Evolutionary conservation across 2,797 vertebrate genomes (phyloP).

Genomic region (Hipposideros larvatus): DNA sequence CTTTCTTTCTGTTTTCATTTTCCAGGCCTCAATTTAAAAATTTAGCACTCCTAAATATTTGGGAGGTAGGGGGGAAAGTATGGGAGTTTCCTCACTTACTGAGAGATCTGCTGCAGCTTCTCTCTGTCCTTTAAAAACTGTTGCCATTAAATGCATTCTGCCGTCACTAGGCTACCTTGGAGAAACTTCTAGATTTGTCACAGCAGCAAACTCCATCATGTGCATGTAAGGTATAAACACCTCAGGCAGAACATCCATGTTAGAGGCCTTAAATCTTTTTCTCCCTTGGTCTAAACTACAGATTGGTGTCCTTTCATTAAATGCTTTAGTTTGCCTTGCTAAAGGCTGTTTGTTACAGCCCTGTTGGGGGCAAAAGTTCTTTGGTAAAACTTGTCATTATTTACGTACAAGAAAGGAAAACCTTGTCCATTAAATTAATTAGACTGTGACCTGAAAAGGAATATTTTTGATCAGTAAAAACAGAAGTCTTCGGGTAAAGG

Average conservation of each 20-base stretch:
- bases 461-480: slow-evolving; percentile 87
- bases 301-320: slow-evolving; percentile 22
- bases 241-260: slow-evolving; percentile 20
- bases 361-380: slow-evolving; percentile 81
- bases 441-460: slow-evolving; percentile 85
- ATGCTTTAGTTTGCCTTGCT: slow-evolving; percentile 77
- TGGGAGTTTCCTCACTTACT: neutral
- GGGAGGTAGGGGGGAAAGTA: no score
- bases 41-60: neutral
- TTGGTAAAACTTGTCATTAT: slow-evolving; percentile 84
- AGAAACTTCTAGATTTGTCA: slow-evolving; percentile 74
- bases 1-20: slow-evolving; percentile 22
- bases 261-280: slow-evolving; percentile 30
- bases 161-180: slow-evolving; percentile 55
- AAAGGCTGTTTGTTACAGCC: slow-evolving; percentile 81
- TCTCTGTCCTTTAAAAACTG: neutral
- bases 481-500: slow-evolving; percentile 83
- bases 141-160: neutral
- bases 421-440: slow-evolving; percentile 88
- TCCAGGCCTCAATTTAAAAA: neutral
- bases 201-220: slow-evolving; percentile 35
- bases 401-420: slow-evolving; percentile 81
- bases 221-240: slow-evolving; percentile 51
- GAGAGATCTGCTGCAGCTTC: neutral
- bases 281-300: neutral